Conservation (phyloP, 2,113 vertebrate species). For the Caretta caretta region DNA sequence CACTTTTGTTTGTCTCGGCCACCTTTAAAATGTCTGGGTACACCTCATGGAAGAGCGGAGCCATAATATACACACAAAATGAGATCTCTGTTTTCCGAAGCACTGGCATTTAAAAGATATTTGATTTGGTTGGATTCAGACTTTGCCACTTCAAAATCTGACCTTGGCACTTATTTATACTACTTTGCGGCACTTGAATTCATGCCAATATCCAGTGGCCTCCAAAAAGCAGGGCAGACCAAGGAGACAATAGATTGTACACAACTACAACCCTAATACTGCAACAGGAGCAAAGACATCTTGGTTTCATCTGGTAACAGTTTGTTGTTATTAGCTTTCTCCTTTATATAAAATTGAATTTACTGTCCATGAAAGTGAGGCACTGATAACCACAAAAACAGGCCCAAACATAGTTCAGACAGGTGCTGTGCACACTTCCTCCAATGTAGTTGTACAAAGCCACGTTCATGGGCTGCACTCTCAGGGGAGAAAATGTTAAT, state of each 20-base stretch:
- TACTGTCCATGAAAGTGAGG: not conserved
- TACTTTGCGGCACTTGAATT: not conserved
- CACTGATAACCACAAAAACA: not conserved
- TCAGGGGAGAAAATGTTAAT: not conserved
- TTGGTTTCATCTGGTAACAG: not conserved
- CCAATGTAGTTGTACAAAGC: not conserved
- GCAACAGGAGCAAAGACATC: not conserved
- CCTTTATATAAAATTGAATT: not conserved
- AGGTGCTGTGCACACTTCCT: not conserved
- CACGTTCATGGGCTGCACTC: not conserved
- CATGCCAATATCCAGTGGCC: not conserved
- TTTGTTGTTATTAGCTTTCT: not conserved
- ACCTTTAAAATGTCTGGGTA: not conserved
- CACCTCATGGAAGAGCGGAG: not conserved
- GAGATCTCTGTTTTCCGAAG: not conserved
- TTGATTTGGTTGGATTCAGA: not conserved
- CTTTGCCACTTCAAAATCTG: not conserved
- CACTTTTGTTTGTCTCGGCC: not conserved
- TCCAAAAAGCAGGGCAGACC: not conserved
- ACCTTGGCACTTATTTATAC: not conserved
- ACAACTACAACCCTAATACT: not conserved
- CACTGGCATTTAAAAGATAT: not conserved
- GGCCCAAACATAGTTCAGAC: not conserved
- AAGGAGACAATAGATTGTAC: not conserved
- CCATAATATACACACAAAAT: not conserved